Evolutionary conservation across 2,797 vertebrate species (phyloP).

Genomic region (Schizothorax lantsangensis): DNA sequence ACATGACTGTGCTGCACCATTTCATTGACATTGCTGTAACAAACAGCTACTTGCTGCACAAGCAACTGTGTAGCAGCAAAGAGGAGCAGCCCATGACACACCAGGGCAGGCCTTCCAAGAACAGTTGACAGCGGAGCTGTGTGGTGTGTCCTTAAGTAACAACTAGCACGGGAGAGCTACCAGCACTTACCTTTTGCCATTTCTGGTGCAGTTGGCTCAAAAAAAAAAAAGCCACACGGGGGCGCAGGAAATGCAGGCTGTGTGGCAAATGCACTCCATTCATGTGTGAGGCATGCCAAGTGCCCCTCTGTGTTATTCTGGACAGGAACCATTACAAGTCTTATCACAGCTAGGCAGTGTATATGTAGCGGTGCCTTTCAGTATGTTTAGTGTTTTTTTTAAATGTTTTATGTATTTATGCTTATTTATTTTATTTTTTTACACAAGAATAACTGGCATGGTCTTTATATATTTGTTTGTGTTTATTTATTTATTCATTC

Average conservation of each 20-base stretch:
- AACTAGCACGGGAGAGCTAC: not conserved
- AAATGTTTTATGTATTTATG: no score
- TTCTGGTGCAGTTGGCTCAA: not conserved
- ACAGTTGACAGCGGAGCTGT: slow-evolving; percentile 22
- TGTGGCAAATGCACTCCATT: not conserved
- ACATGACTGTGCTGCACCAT: no score
- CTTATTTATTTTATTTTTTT: no score
- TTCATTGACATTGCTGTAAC: slow-evolving; percentile 40
- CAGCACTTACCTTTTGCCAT: not conserved
- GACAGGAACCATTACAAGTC: not conserved
- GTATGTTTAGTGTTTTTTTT: not conserved
- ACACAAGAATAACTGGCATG: no score
- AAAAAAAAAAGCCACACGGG: not conserved
- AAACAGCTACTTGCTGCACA: slow-evolving; percentile 70
- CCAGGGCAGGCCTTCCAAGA: not conserved
- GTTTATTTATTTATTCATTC: no score
- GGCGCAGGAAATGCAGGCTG: not conserved
- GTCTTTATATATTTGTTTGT: no score
- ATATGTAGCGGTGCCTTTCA: not conserved
- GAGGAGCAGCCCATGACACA: not conserved
- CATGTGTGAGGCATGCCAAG: not conserved
- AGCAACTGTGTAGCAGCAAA: slow-evolving; percentile 52
- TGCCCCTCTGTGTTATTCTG: not conserved
- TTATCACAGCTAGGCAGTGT: not conserved
- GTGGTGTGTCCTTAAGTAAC: not conserved